Base-by-base conservation (phyloP, 2,113 vertebrate genomes). In the Tiliqua scincoides region DNA sequence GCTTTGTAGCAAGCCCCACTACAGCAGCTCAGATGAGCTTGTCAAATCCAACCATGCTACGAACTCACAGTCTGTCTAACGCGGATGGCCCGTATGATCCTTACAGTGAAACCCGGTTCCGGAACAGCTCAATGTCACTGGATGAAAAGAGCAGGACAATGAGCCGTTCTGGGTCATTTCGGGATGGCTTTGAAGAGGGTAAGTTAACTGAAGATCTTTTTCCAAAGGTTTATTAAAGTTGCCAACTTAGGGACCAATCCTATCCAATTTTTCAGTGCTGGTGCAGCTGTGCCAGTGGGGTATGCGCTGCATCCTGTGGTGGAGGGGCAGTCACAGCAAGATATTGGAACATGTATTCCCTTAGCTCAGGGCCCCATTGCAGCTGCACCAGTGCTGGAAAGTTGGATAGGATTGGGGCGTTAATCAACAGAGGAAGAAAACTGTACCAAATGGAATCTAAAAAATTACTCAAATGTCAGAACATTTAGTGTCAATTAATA, bases 181-280 rank as follows among this genome's bases (percentile, higher is more conserved):
- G 98, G 0, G 99, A 99, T n/a, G 99, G 99, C 82, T 99, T 99
- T 71, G 99, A 99, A 91, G 99, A 99, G 97, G 99, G 99, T 99
- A 91, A 96, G 97, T 75, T 0, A 18, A 48, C 40, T 70, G 54
- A 52, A 80, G 15, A 73, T 65, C 27, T 62, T 59, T 76, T 48
- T 65, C 30, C 30, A 73, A 14, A 57, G 2, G 15, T 57, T 57
- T 17, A 17, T 11, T 57, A 57, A 57, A 59, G 57, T 77, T 32
- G 54, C 20, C 32, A n/a, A 30, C 17, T 54, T 2, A n/a, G n/a
- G n/a, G n/a, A n/a, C n/a, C n/a, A n/a, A n/a, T n/a, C n/a, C n/a
- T n/a, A n/a, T n/a, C n/a, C n/a, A n/a, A n/a, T n/a, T n/a, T n/a
- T n/a, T n/a, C n/a, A n/a, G n/a, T n/a, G n/a, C n/a, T n/a, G n/a